phyloP scores from a whole-genome alignment of 2,797 vertebrate genomes.

The Lepilemur septentrionalis region DNA sequence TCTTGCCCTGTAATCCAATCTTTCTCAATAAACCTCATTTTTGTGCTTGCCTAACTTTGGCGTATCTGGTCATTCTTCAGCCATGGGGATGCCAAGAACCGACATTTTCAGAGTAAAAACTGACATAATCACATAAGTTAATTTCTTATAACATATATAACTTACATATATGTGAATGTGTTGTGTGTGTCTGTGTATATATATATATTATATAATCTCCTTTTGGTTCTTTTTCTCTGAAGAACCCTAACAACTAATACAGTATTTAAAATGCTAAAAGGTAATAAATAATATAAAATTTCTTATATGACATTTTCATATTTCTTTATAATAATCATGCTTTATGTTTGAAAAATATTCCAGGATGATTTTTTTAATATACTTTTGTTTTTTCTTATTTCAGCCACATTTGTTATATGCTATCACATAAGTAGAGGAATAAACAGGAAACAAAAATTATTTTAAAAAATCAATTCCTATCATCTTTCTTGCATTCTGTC shows the following conservation, averaged over 20 bases:
- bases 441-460: neutral
- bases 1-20: no score
- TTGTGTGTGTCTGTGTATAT: neutral
- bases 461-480: conserved; percentile 57
- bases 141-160: neutral
- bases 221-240: neutral
- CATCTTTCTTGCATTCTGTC: conserved; percentile 52
- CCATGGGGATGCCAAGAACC: no score
- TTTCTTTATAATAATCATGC: neutral
- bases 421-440: neutral
- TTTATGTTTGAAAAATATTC: conserved; percentile 3
- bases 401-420: neutral
- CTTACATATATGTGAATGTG: neutral
- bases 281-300: neutral
- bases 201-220: neutral
- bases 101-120: no score
- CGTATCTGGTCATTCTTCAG: no score
- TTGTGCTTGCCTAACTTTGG: no score
- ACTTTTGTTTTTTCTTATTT: conserved; percentile 35
- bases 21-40: no score
- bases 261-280: neutral
- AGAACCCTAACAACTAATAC: neutral
- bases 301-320: neutral
- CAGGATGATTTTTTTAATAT: neutral
- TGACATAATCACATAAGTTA: neutral